phyloP scores from a whole-genome alignment of 2,888 invertebrate species.

The Augochlorella aurata region DNA sequence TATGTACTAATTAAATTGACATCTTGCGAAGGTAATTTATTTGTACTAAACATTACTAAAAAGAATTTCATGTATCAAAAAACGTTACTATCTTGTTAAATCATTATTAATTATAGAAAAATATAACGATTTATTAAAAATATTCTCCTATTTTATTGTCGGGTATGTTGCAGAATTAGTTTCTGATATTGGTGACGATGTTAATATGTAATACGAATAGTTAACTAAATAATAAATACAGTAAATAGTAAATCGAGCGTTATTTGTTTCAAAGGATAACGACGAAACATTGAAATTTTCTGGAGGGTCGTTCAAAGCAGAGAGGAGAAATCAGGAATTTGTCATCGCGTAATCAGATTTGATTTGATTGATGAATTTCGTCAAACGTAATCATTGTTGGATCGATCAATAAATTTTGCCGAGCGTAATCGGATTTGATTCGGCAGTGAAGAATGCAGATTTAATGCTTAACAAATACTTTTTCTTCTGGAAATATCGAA shows the following conservation, averaged over 20 bases:
- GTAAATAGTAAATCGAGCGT: too few relatives aligned
- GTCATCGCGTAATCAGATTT: constrained; percentile 14
- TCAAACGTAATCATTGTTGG: constrained; percentile 1
- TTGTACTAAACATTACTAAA: too few relatives aligned
- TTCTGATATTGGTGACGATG: background rate
- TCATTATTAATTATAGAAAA: background rate
- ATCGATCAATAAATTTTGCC: constrained; percentile 23
- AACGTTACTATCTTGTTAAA: too few relatives aligned
- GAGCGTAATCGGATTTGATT: constrained; percentile 12
- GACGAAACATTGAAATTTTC: background rate
- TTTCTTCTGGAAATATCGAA: background rate
- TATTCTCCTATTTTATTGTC: background rate
- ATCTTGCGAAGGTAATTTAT: too few relatives aligned
- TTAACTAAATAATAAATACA: background rate
- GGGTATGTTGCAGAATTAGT: background rate
- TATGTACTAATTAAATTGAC: too few relatives aligned
- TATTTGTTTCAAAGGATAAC: background rate
- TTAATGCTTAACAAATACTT: background rate
- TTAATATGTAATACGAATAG: background rate
- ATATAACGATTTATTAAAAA: background rate
- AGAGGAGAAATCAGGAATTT: constrained; percentile 10
- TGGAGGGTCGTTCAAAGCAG: background rate
- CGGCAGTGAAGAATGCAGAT: constrained; percentile 7
- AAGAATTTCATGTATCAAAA: too few relatives aligned
- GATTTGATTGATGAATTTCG: constrained; percentile 9